Conservation (phyloP, 2,797 vertebrate species). For the Bradypodion pumilum region DNA sequence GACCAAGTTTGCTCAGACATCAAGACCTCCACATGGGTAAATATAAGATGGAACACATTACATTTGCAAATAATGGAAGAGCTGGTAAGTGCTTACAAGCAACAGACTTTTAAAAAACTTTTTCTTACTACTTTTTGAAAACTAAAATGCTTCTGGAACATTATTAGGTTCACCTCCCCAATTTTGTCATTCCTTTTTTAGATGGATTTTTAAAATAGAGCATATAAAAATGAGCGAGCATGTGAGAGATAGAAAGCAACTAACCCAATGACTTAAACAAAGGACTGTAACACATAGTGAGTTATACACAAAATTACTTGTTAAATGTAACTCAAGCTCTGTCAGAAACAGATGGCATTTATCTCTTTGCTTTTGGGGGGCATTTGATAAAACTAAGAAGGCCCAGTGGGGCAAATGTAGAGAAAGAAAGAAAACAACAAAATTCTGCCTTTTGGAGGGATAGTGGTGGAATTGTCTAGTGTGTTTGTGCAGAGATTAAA, state of each 20-base stretch:
- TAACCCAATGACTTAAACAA: too few species aligned
- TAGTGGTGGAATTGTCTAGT: neutral
- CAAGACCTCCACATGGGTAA: neutral
- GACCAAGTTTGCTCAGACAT: neutral
- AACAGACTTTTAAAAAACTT: too few species aligned
- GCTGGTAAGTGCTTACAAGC: neutral
- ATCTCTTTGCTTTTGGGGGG: rapidly evolving
- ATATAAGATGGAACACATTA: neutral
- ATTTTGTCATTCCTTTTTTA: too few species aligned
- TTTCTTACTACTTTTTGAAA: neutral
- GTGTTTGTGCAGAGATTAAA: neutral
- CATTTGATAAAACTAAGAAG: neutral
- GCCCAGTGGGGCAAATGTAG: neutral
- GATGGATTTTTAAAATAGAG: too few species aligned
- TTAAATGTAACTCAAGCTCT: neutral
- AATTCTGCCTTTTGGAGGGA: conserved; percentile 5
- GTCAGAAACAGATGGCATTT: neutral
- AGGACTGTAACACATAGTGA: neutral
- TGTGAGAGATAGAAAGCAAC: too few species aligned
- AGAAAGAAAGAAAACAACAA: conserved; percentile 16
- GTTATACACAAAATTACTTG: neutral
- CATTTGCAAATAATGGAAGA: neutral
- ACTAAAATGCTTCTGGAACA: too few species aligned
- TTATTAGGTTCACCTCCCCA: too few species aligned
- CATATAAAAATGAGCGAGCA: too few species aligned